A percentile compares a stretch with the other conserved stretches of the same genome.
phyloP scores from a whole-genome alignment of 1,140 invertebrate species.

The Zaprionus ornatus region DNA sequence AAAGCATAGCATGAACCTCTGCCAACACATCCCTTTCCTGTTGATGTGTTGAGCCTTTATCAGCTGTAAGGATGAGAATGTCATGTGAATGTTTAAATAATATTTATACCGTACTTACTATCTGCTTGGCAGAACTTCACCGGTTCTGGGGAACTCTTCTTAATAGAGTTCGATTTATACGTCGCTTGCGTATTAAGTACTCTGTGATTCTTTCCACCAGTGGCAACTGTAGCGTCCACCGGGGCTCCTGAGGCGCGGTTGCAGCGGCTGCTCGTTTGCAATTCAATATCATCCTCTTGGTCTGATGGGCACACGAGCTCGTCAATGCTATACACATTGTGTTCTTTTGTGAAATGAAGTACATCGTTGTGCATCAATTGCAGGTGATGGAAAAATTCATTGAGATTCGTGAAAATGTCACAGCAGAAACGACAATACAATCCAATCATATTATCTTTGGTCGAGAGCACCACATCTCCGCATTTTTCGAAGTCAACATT shows the following conservation, averaged over 20 bases:
- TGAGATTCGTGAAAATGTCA: slow-evolving; percentile 44
- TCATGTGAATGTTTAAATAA: not conserved
- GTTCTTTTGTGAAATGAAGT: slow-evolving; percentile 36
- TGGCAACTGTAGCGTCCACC: not conserved
- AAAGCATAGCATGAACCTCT: slow-evolving; percentile 49
- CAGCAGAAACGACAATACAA: slow-evolving; percentile 64
- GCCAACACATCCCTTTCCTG: slow-evolving; percentile 16
- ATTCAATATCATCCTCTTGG: not conserved
- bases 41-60: not conserved
- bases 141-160: not conserved
- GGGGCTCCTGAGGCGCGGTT: slow-evolving; percentile 4
- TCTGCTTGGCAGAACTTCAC: not conserved
- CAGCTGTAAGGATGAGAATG: not conserved
- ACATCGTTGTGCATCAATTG: slow-evolving; percentile 49
- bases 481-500: slow-evolving; percentile 58
- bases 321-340: slow-evolving; percentile 61
- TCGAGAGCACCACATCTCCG: slow-evolving; percentile 68
- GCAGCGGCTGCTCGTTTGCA: not conserved
- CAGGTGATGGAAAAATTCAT: slow-evolving; percentile 60
- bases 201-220: not conserved
- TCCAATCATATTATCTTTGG: slow-evolving; percentile 54
- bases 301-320: slow-evolving; percentile 38
- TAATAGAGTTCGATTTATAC: not conserved
- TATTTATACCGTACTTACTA: not conserved
- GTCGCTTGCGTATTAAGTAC: slow-evolving; percentile 10